phyloP scores from a whole-genome alignment of 1,140 invertebrate genomes.

The Ips nitidus region DNA sequence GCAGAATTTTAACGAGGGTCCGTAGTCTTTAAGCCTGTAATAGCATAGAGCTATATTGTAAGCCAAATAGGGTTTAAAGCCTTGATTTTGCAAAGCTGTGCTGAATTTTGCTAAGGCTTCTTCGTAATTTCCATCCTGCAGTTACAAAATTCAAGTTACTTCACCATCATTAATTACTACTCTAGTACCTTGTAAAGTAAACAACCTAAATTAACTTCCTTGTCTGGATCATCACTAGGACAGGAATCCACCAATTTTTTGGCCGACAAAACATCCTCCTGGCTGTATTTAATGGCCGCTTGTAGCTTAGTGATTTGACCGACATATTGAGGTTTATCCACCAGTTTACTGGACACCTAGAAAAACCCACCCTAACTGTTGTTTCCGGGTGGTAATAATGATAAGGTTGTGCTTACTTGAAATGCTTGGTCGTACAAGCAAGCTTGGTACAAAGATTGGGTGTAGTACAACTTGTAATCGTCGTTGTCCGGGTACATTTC shows the following conservation, averaged over 20 bases:
- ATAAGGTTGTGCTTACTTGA: slow-evolving; percentile 53
- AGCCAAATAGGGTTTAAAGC: slow-evolving; percentile 88
- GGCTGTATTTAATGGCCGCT: slow-evolving; percentile 95
- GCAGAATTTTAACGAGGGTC: slow-evolving; percentile 85
- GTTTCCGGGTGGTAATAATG: too few relatives aligned
- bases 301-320: slow-evolving; percentile 79
- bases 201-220: slow-evolving; percentile 95
- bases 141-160: slow-evolving; percentile 31
- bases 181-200: slow-evolving; percentile 82
- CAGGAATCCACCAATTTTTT: slow-evolving; percentile 93
- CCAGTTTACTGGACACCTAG: slow-evolving; percentile 60
- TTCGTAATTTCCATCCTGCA: slow-evolving; percentile 80
- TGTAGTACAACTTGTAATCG: slow-evolving; percentile 91
- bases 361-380: slow-evolving; percentile 46
- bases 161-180: slow-evolving; percentile 5
- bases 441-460: slow-evolving; percentile 89
- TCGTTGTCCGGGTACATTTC: slow-evolving; percentile 80
- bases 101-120: slow-evolving; percentile 92
- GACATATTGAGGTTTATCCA: slow-evolving; percentile 41
- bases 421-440: slow-evolving; percentile 91
- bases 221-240: slow-evolving; percentile 85
- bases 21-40: slow-evolving; percentile 92
- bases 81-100: slow-evolving; percentile 82
- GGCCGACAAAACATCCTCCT: slow-evolving; percentile 90
- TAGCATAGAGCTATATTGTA: slow-evolving; percentile 97